Percentiles rank a stretch among this genome's conserved stretches.
These are phyloP conservation scores for Acipenser ruthenus DNA, from an alignment of 2,797 vertebrate species.

Conservation along the genomic window DNA sequence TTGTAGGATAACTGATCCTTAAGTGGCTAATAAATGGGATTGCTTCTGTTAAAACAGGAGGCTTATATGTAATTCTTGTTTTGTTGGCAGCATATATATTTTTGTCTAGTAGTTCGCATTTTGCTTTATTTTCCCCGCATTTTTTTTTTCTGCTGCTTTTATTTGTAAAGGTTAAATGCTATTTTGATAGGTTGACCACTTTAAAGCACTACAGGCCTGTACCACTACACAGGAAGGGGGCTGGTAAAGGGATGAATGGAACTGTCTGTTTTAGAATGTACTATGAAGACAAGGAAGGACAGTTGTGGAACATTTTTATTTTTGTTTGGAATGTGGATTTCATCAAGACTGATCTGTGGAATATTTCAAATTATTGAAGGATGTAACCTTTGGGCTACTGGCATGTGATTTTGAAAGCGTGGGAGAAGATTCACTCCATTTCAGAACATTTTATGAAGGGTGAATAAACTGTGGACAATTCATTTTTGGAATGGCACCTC, in stretches of 20 bases:
- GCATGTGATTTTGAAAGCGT: not conserved
- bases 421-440: conserved; percentile 4
- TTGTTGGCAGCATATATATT: conserved; percentile 25
- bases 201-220: conserved; percentile 35
- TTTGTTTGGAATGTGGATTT: too few relatives aligned
- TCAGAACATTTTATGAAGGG: not conserved
- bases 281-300: not conserved
- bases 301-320: not conserved
- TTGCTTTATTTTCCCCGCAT: too few relatives aligned
- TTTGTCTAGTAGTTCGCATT: too few relatives aligned
- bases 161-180: conserved; percentile 50
- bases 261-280: not conserved
- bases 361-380: too few relatives aligned
- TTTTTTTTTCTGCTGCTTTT: conserved; percentile 43
- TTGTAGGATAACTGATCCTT: conserved; percentile 35
- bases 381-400: too few relatives aligned
- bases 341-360: too few relatives aligned
- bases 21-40: conserved; percentile 33
- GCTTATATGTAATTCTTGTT: conserved; percentile 68
- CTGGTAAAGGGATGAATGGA: conserved; percentile 26
- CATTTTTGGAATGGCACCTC: conserved; percentile 1
- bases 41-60: conserved; percentile 62
- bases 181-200: conserved; percentile 40
- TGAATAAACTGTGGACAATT: conserved; percentile 22
- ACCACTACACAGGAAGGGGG: conserved; percentile 30